Base-by-base conservation (phyloP, 2,888 invertebrate genomes). In the Euphydryas editha region DNA sequence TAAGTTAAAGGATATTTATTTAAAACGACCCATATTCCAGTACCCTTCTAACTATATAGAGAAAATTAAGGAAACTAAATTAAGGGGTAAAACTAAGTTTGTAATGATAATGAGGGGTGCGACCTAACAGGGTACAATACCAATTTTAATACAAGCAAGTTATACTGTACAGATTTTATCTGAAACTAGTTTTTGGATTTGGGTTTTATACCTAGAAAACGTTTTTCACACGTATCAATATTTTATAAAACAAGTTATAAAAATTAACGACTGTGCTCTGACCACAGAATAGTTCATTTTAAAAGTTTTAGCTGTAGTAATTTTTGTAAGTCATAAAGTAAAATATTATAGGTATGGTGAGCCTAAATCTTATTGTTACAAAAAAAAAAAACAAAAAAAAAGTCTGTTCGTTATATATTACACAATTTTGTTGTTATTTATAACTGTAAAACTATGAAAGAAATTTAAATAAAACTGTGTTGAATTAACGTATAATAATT, bases 61-160 rank as follows among this genome's bases (percentile, higher is more conserved):
- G 65, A 71, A 71, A 69, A 73, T 73, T 72, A 67, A 72, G 69
- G 51, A 70, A 70, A 59, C 72, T 55, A 68, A 71, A 73, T 72
- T 61, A 68, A 65, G 63, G 65, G 65, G 63, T 59, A 57, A 70
- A 71, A 71, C 69, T 69, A 62, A 68, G 72, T 72, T 67, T 61
- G 72, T 67, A 69, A 73, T 69, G 67, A 69, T 73, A 70, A 72
- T 73, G 67, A 62, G 59, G 62, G 69, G 60, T 59, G 44, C 62
- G 68, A 70, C 72, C 71, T 69, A 59, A 62, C 56, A 58, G 61
- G 63, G 66, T 36, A 55, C 64, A 62, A 56, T 70, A 44, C 59
- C 68, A 67, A 71, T 69, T 72, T 69, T 63, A 64, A 59, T 54
- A 55, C 59, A 64, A 49, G 20, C 20, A 11, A 39, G 20, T 20